Evolutionary conservation across 2,888 invertebrate species (phyloP), one percentile per base, ranked within the genome.

Genomic region (Periphyllus acericola): DNA sequence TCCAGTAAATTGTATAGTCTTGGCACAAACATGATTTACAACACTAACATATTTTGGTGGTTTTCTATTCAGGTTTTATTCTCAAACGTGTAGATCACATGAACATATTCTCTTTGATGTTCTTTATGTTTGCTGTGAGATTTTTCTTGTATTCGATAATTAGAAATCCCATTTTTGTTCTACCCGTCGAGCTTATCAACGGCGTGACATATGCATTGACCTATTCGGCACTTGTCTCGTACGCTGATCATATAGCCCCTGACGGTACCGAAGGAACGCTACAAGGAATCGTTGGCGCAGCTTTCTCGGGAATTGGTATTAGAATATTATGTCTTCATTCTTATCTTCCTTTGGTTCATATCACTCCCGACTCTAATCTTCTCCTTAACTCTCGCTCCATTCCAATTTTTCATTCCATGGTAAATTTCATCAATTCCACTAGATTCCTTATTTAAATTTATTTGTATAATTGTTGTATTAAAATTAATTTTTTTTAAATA

Each of bases 161-260:
- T 83, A 92, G 92, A 1, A 95, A 97, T 91, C 95, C 96, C 0
- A 97, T 97, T 97, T 94, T 94, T 93, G 94, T 96, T 78, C 92
- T 98, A 89, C 95, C 97, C 0, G 94, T 98, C 81, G 98, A 98
- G 92, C 91, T 97, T 89, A 92, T 96, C 17, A 97, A 98, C 92
- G 97, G 98, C 0, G 92, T 98, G 32, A 97, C 97, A 0, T 96
- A 96, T 91, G 98, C 97, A 32, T 93, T 97, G 91, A 96, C 96
- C 90, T 97, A 96, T 91, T 94, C 97, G 0, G 95, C 96, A 14
- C 96, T 97, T 96, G 95, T 96, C n/a, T 96, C 96, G 0, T 97
- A 97, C 91, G 97, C 97, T 0, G 96, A 95, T 91, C 94, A 95
- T 89, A 94, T 96, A 0, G 95, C 97, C 3, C 96, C 96, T 1